Base-by-base conservation (phyloP, 2,888 invertebrate species). In the Celastrina argiolus region DNA sequence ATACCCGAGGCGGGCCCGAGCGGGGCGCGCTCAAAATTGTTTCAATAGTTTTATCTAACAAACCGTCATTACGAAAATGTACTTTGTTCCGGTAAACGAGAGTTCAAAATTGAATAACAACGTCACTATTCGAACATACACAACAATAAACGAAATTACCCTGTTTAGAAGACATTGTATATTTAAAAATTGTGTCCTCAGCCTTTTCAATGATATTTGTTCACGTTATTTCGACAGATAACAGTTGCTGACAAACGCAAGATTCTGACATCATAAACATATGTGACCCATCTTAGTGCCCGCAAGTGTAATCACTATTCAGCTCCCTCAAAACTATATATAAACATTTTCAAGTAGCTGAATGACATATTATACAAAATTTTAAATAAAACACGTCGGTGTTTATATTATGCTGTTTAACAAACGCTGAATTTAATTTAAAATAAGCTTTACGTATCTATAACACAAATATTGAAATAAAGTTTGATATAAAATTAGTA, bases 81-180 rank as follows among this genome's bases (percentile, higher is more conserved):
- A 74, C 74, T 73, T 72, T 78, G 74, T 75, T 75, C 56, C 64
- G 63, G 64, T 63, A 69, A 67, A 73, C 72, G 65, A 69, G 71
- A 70, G 70, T 71, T 71, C 70, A 82, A 86, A 84, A 85, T 86
- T 77, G 82, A 83, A 78, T 79, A 87, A 85, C 85, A 86, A 84
- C 81, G 72, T 79, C 76, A 72, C 78, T 83, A 79, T 78, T 82
- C 80, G 81, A 85, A 85, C 81, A 79, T 83, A 86, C 84, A 77
- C 86, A 90, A 89, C 87, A 87, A 82, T 87, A 88, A 89, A 90
- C 75, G 71, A 90, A 87, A 84, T 84, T 89, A 90, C 90, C 90
- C 90, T 90, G 90, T 90, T 88, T 76, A 84, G 84, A 88, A 87
- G 88, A 90, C 90, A 88, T 90, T 91, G 90, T 91, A 90, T 89